Evolutionary conservation across 2,888 invertebrate species (phyloP).

Genomic region (Hanleya hanleyi): DNA sequence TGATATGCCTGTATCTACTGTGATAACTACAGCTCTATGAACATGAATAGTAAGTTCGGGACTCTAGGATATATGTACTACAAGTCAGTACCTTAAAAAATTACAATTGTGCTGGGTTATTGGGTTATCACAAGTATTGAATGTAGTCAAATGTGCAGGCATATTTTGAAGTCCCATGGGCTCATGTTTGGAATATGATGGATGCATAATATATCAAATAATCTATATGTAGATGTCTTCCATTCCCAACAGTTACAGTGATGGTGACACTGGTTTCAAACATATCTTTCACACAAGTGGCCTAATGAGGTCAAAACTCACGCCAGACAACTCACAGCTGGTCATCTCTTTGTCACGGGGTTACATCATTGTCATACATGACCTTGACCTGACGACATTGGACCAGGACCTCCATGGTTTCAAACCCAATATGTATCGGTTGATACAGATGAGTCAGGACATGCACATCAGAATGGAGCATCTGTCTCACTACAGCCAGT

Average conservation of each 20-base stretch:
- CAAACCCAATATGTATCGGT: slow-evolving; percentile 89
- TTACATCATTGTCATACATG: slow-evolving; percentile 90
- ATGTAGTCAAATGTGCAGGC: too few species aligned
- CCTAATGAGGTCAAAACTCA: slow-evolving; percentile 89
- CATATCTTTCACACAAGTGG: slow-evolving; percentile 85
- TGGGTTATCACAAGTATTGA: too few species aligned
- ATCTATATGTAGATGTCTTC: too few species aligned
- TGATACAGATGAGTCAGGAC: slow-evolving; percentile 87
- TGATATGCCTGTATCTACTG: too few species aligned
- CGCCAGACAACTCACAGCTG: slow-evolving; percentile 90
- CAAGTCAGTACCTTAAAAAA: too few species aligned
- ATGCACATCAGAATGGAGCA: slow-evolving; percentile 87
- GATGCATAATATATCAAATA: too few species aligned
- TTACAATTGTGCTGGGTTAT: too few species aligned
- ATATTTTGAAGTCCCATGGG: too few species aligned
- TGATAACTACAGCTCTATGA: too few species aligned
- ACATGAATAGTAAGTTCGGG: too few species aligned
- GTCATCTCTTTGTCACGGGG: slow-evolving; percentile 93
- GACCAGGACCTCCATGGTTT: slow-evolving; percentile 82
- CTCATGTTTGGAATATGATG: too few species aligned
- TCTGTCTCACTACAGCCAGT: slow-evolving; percentile 82
- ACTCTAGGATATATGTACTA: too few species aligned
- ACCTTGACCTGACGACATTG: slow-evolving; percentile 87
- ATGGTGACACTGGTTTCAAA: slow-evolving; percentile 45
- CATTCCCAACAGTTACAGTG: slow-evolving; percentile 64